Conservation (phyloP, 53 echinoderm and acorn worm species). For the Stichopus horrens region DNA sequence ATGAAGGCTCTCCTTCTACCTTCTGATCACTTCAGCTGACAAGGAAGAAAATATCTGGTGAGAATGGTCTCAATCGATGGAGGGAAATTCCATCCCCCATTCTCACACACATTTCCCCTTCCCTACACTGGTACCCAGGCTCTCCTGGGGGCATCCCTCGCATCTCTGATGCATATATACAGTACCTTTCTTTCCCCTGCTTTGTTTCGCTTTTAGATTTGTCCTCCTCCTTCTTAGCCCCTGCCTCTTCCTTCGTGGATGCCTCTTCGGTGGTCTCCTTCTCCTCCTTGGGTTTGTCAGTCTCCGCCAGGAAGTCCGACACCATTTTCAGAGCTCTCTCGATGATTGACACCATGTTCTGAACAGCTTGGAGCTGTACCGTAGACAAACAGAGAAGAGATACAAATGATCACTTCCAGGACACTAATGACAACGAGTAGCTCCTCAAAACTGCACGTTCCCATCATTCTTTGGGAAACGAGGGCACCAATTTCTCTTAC, state of each 20-base stretch:
- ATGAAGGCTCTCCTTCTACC: too few relatives aligned
- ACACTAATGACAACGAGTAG: too few relatives aligned
- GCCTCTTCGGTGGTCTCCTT: not conserved
- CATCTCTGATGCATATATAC: not conserved
- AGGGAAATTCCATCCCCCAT: too few relatives aligned
- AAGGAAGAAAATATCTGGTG: too few relatives aligned
- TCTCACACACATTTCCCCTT: not conserved
- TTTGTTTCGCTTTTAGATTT: not conserved
- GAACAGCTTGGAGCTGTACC: slow-evolving; percentile 77
- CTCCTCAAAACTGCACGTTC: too few relatives aligned
- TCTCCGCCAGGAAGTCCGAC: slow-evolving; percentile 90
- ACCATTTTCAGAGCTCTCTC: slow-evolving; percentile 96
- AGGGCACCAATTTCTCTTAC: too few relatives aligned
- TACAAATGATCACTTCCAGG: too few relatives aligned
- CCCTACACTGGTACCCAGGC: not conserved
- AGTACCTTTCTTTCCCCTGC: not conserved
- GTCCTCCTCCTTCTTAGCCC: not conserved
- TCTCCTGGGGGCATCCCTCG: not conserved
- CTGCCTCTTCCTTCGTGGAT: not conserved
- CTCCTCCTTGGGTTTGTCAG: slow-evolving; percentile 70
- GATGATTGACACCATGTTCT: slow-evolving; percentile 86
- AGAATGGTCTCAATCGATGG: too few relatives aligned
- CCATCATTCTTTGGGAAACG: too few relatives aligned
- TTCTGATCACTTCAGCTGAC: too few relatives aligned
- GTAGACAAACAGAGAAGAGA: not conserved